Evolutionary conservation across 1,140 invertebrate species (phyloP).

Genomic region (Cotesia typhae): DNA sequence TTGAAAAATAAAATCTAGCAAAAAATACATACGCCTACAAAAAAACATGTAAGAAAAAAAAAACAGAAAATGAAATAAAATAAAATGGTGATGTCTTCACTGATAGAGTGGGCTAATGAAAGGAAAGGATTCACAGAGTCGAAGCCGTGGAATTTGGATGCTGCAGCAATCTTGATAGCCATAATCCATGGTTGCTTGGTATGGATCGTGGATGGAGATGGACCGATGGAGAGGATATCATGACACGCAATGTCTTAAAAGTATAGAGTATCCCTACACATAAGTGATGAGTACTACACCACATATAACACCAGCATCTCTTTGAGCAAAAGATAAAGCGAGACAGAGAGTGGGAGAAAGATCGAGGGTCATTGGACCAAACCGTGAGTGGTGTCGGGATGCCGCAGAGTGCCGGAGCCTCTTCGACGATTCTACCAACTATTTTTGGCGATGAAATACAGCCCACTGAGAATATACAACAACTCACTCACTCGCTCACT

Average conservation of each 20-base stretch:
- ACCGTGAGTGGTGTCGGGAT: conserved; percentile 46
- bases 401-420: conserved; percentile 26
- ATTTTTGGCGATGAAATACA: conserved; percentile 59
- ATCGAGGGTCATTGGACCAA: conserved; percentile 59
- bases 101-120: conserved; percentile 12
- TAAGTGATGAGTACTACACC: conserved; percentile 44
- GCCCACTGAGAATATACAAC: conserved; percentile 33
- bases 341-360: not conserved
- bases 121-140: conserved; percentile 19
- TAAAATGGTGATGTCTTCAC: conserved; percentile 19
- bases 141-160: conserved; percentile 21
- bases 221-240: not conserved
- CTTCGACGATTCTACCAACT: conserved; percentile 52
- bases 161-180: conserved; percentile 14
- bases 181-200: not conserved
- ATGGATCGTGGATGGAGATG: too few relatives aligned
- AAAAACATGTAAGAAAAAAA: not conserved
- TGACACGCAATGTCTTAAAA: conserved; percentile 48
- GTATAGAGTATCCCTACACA: conserved; percentile 34
- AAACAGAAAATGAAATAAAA: conserved; percentile 7
- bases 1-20: conserved; percentile 1
- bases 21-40: too few relatives aligned
- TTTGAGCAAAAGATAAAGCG: not conserved
- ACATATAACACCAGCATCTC: too few relatives aligned
- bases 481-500: conserved; percentile 36